Percentiles rank a stretch among this genome's conserved stretches.
phyloP scores from a whole-genome alignment of 2,113 vertebrate genomes.

The Neomonachus schauinslandi region DNA sequence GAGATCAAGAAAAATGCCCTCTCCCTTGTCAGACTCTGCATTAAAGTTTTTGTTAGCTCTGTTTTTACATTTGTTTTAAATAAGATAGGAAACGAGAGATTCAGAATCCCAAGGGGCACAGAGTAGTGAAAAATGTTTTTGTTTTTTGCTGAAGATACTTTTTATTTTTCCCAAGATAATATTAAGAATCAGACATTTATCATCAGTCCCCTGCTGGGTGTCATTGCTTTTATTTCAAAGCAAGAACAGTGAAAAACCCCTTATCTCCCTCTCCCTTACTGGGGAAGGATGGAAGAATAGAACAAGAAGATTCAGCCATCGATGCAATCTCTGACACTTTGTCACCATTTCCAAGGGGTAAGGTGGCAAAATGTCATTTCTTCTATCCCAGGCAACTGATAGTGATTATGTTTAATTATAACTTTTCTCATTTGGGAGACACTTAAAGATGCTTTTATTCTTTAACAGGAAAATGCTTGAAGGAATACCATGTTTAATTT shows the following conservation, averaged over 20 bases:
- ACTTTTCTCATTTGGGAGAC: conserved; percentile 10
- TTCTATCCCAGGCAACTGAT: neutral
- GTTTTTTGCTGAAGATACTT: neutral
- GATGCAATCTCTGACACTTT: neutral
- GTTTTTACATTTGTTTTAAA: neutral
- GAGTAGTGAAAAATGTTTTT: neutral
- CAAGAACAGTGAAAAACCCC: neutral
- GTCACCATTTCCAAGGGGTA: neutral
- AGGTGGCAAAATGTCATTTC: neutral
- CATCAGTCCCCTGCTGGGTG: neutral
- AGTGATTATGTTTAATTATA: neutral
- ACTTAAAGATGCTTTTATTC: neutral
- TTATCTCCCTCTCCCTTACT: neutral
- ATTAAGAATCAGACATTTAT: neutral
- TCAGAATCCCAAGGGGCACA: neutral
- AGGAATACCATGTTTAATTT: neutral
- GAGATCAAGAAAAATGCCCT: neutral
- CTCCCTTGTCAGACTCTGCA: neutral
- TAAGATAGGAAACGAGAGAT: neutral
- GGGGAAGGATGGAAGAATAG: neutral
- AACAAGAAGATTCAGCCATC: neutral
- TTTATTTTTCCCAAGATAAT: neutral
- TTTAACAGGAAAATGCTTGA: neutral
- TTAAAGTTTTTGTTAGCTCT: neutral
- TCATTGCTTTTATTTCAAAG: neutral